Percentiles rank a stretch among this genome's conserved stretches.
These are phyloP conservation scores for Nasonia vitripennis DNA, from an alignment of 1,140 invertebrate species.

Conservation along the genomic window DNA sequence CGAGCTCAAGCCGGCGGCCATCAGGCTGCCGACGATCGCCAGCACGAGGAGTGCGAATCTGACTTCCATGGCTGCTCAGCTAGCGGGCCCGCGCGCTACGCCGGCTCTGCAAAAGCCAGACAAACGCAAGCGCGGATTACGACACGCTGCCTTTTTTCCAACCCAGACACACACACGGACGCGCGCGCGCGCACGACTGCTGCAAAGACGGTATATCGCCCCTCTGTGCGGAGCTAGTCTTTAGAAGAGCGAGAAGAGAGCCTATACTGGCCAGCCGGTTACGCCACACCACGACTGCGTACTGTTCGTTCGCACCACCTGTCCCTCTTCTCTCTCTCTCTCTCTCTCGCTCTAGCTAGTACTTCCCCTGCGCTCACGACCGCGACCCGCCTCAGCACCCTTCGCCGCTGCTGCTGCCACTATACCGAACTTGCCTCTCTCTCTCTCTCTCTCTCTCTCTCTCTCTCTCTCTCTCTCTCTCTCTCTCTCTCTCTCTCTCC, in stretches of 20 bases:
- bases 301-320: not conserved
- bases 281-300: no score
- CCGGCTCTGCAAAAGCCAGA: conserved; percentile 26
- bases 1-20: conserved; percentile 76
- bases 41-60: conserved; percentile 71
- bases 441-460: not conserved
- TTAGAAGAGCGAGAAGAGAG: no score
- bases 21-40: conserved; percentile 75
- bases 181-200: not conserved
- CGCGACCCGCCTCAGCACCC: not conserved
- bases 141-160: not conserved
- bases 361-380: not conserved
- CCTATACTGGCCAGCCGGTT: no score
- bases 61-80: conserved; percentile 63
- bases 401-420: not conserved
- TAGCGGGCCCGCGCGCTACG: not conserved
- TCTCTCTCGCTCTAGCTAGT: not conserved
- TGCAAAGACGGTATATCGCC: not conserved
- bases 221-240: no score
- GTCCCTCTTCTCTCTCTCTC: not conserved
- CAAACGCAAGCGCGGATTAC: not conserved
- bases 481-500: not conserved
- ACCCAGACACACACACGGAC: not conserved
- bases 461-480: not conserved
- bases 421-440: not conserved